These are phyloP conservation scores for Leucozona laternaria DNA, from an alignment of 2,888 invertebrate genomes.

Conservation along the genomic window DNA sequence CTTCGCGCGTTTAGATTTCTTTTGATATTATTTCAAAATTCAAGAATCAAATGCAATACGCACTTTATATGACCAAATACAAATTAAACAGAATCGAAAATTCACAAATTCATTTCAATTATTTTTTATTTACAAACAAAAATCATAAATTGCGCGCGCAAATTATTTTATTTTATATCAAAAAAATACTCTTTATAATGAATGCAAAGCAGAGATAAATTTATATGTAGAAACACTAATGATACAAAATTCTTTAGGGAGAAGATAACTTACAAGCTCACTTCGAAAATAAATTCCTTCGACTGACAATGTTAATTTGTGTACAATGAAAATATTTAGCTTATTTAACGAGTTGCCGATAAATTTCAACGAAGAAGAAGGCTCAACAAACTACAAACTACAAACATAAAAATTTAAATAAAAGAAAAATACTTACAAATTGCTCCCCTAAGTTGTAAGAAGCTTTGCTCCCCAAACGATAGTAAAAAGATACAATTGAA, in stretches of 20 bases:
- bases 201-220: background rate
- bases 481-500: slow-evolving; percentile 4
- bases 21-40: background rate
- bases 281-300: background rate
- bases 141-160: background rate
- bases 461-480: slow-evolving; percentile 7
- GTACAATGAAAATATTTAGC: background rate
- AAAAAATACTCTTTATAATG: background rate
- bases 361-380: background rate
- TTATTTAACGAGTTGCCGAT: slow-evolving; percentile 4
- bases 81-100: background rate
- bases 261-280: background rate
- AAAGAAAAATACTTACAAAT: background rate
- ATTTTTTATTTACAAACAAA: background rate
- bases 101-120: background rate
- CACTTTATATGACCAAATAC: background rate
- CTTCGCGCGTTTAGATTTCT: background rate
- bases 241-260: background rate
- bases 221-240: background rate
- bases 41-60: background rate
- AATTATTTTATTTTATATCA: background rate
- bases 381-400: background rate
- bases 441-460: background rate
- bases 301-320: background rate
- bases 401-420: background rate